Base-by-base conservation (phyloP, 1,140 invertebrate genomes). In the Epicauta chinensis region DNA sequence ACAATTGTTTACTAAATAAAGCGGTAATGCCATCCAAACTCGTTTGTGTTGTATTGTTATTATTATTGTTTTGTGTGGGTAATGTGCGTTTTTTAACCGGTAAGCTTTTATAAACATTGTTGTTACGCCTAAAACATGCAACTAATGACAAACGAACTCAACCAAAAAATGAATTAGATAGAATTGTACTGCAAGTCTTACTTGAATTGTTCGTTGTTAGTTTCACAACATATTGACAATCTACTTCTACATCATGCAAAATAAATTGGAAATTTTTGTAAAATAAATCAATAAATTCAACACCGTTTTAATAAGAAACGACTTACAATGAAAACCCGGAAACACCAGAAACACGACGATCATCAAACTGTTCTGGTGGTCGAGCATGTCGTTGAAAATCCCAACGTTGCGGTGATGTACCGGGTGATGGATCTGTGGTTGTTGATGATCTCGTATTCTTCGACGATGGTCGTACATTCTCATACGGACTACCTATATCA, bases 321-420 rank as follows among this genome's bases (percentile, higher is more conserved):
- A 78, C 79, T 79, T 66, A 80, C 77, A 80, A 69, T 14, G 80
- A 80, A 55, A 77, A 75, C 38, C 76, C 75, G 12, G 78, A 81
- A 38, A 77, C 74, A 30, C 75, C 77, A 16, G 79, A 81, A 39
- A 77, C 71, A 37, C 79, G 63, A 40, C 78, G 69, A 56, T 77
- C 75, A 53, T 77, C 74, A 16, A 69, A 68, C 3, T 52, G 63
- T 53, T 71, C 69, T 7, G 68, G 66, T n/a, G 68, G 67, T 56
- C 74, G 71, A 44, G 75, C 73, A 47, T 78, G 76, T 44, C 76
- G 70, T 60, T 77, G 76, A 50, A 75, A 76, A 53, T 77, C 75
- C 80, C 80, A 81, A 51, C 77, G 72, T 37, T 77, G 77, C 4
- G 79, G 79, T 2, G 80, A 81, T 2, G 77, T 75, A 7, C 75